phyloP scores from a whole-genome alignment of 2,797 vertebrate genomes.

The Rhadinocentrus ornatus region DNA sequence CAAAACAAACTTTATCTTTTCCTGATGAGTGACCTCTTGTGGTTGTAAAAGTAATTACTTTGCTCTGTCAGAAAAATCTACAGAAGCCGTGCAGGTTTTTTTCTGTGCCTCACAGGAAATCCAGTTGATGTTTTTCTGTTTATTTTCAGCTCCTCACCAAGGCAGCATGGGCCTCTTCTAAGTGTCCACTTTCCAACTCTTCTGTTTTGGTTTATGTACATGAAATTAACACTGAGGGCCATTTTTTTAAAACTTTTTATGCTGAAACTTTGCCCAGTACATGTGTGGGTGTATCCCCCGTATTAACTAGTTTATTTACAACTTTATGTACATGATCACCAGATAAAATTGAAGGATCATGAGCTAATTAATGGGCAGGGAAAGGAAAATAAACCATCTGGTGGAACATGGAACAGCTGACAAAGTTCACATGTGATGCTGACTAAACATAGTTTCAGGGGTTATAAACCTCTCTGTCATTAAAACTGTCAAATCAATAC shows the following conservation, averaged over 20 bases:
- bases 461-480: background rate
- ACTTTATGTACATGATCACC: background rate
- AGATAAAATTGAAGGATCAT: background rate
- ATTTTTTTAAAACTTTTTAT: too few species aligned
- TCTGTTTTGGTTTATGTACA: too few species aligned
- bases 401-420: background rate
- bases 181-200: background rate
- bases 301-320: too few species aligned
- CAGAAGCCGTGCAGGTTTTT: background rate
- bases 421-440: background rate
- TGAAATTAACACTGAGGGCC: too few species aligned
- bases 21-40: constrained; percentile 58
- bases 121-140: background rate
- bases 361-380: background rate
- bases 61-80: background rate
- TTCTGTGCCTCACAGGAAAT: background rate
- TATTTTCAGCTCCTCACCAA: background rate
- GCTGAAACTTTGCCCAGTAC: too few species aligned
- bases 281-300: too few species aligned
- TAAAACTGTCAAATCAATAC: background rate
- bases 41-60: constrained; percentile 26
- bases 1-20: constrained; percentile 14
- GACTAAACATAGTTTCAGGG: background rate
- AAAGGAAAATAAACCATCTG: background rate
- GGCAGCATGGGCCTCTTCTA: too few species aligned